Evolutionary conservation across 2,888 invertebrate species (phyloP).

Genomic region (Platerodrilus igneus): DNA sequence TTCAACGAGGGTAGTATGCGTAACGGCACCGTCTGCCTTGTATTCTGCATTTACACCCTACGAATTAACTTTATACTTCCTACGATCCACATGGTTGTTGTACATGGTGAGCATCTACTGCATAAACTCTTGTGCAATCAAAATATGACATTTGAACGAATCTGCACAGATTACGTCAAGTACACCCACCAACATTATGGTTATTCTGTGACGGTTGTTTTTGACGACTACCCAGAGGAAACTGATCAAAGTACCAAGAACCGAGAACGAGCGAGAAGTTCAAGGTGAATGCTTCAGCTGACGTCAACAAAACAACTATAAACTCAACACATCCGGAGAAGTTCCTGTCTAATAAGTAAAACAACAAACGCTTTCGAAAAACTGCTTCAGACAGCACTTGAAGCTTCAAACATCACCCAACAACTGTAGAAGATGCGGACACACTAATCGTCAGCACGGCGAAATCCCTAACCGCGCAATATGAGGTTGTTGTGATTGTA

Average conservation of each 20-base stretch:
- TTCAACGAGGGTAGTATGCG: constrained; percentile 6
- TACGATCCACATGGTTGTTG: constrained; percentile 3
- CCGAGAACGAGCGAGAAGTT: constrained; percentile 3
- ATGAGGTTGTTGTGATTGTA: constrained; percentile 3
- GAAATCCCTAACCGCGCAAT: constrained; percentile 1
- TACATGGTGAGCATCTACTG: constrained; percentile 2
- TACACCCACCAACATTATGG: constrained; percentile 5
- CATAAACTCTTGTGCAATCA: constrained; percentile 1
- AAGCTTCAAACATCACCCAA: constrained; percentile 2
- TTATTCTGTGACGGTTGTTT: constrained; percentile 4
- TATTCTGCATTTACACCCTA: not conserved
- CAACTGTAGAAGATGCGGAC: constrained; percentile 3
- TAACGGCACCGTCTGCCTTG: constrained; percentile 4
- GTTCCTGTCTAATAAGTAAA: constrained; percentile 2
- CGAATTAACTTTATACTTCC: constrained; percentile 1
- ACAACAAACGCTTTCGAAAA: too few relatives aligned
- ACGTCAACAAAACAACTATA: too few relatives aligned
- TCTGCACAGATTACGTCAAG: constrained; percentile 5
- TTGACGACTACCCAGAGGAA: constrained; percentile 3
- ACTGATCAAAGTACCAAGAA: constrained; percentile 1
- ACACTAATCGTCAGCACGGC: too few relatives aligned
- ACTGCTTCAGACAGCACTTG: not conserved
- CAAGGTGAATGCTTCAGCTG: too few relatives aligned
- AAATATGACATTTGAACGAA: constrained; percentile 3
- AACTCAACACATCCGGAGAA: too few relatives aligned